Base-by-base conservation (phyloP, 1,140 invertebrate species). In the Sinella curviseta region DNA sequence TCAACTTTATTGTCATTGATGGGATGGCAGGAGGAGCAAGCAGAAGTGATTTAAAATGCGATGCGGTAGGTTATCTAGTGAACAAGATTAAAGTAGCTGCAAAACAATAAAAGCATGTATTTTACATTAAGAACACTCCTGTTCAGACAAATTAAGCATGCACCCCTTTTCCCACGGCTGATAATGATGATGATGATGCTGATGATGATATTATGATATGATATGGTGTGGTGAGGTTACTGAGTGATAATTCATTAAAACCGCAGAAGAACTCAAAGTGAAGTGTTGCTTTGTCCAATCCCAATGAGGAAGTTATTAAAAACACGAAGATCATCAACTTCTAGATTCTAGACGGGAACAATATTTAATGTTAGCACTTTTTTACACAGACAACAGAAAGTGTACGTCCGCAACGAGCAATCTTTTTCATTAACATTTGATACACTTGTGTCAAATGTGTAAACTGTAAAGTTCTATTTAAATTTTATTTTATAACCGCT, bases 91-190 rank as follows among this genome's bases (percentile, higher is more conserved):
- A 70, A 60, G 57, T 60, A 60, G 65, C 65, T 70, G 28, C 65
- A 70, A 70, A 70, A 70, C 65, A 60, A 31, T 33, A 31, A 70
- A 30, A 70, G 65, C 65, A 70, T 30, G 65, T 70, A 31, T 70
- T 70, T 70, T 70, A 70, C 65, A 70, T 33, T 70, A 70, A 33
- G 12, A 16, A 17, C 8, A 30, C 31, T 30, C 4, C 26, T 70
- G 26, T n/a, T 3, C 31, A 14, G 30, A 70, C 31, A 70, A 70
- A 70, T 31, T 70, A 70, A 17, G 65, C 24, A 33, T 70, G 65
- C 31, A 70, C 26, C 12, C 20, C 26, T 30, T 70, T 70, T 70
- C 65, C 65, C 57, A 60, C 57, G 57, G 24, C 3, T 60, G 14
- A 26, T 26, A 26, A n/a, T 60, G 57, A 60, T 60, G 24, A 60